A percentile compares a stretch with the other conserved stretches of the same genome.
phyloP scores from a whole-genome alignment of 2,797 vertebrate genomes.

The Botia kubotai region DNA sequence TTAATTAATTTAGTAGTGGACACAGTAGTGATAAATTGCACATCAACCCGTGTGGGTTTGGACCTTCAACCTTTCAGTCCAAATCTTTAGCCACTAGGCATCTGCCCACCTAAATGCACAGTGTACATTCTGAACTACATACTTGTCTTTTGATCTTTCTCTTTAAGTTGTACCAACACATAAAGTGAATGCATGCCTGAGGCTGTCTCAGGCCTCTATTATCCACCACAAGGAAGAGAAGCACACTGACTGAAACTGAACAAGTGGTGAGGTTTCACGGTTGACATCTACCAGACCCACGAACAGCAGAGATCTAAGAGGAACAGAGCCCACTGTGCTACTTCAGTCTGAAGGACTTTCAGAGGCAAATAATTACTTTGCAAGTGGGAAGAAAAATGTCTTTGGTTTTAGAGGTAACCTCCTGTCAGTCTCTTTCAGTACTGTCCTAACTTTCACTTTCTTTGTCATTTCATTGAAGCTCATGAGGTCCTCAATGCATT shows the following conservation, averaged over 20 bases:
- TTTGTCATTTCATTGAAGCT: background rate
- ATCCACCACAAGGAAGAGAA: background rate
- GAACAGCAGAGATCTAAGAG: background rate
- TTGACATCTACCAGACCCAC: conserved; percentile 1
- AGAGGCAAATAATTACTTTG: conserved; percentile 37
- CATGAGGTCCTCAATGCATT: background rate
- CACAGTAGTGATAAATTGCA: background rate
- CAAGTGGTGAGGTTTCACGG: conserved; percentile 18
- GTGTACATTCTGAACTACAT: background rate
- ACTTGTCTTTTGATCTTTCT: background rate
- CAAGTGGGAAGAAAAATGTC: conserved; percentile 33
- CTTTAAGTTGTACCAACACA: background rate
- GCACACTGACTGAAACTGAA: background rate
- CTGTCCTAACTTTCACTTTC: background rate
- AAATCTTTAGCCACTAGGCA: background rate
- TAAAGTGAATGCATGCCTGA: background rate
- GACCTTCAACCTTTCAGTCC: background rate
- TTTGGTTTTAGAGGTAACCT: conserved; percentile 7
- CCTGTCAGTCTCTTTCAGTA: background rate
- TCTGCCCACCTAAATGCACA: background rate
- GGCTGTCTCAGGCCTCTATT: background rate
- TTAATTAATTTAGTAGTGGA: background rate
- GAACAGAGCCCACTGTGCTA: background rate
- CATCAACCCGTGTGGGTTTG: background rate
- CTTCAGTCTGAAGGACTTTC: conserved; percentile 15